phyloP scores from a whole-genome alignment of 2,113 vertebrate species.

The Bufo bufo region DNA sequence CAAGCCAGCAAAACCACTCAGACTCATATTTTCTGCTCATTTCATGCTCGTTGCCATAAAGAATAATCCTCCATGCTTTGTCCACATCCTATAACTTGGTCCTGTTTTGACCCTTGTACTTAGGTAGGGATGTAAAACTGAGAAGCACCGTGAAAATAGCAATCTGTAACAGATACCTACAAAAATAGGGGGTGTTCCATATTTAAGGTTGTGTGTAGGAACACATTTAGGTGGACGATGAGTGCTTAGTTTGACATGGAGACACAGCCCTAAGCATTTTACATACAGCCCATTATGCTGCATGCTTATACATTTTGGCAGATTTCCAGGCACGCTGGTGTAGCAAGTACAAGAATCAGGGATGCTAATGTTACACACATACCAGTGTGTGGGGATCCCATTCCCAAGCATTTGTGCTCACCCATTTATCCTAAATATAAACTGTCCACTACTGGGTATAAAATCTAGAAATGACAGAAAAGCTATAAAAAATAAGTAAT shows the following conservation, averaged over 20 bases:
- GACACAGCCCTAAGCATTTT: background rate
- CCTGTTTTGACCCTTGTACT: no score
- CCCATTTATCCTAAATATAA: constrained; percentile 23
- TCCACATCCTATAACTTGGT: no score
- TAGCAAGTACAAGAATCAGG: background rate
- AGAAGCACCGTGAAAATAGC: no score
- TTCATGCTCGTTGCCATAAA: no score
- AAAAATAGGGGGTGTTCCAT: background rate
- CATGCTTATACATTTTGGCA: background rate
- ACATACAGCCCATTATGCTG: background rate
- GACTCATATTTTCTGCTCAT: no score
- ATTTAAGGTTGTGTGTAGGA: background rate
- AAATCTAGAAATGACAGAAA: background rate
- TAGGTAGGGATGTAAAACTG: no score
- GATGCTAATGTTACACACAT: constrained; percentile 2
- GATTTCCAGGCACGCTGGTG: constrained; percentile 8
- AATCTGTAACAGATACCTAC: no score
- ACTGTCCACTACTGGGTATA: background rate
- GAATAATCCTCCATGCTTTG: no score
- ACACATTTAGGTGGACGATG: background rate
- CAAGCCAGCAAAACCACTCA: no score
- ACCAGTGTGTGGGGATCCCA: constrained; percentile 17
- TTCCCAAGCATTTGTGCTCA: constrained; percentile 3
- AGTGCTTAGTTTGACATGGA: background rate
- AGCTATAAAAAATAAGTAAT: background rate